Evolutionary conservation across 1,140 invertebrate genomes (phyloP), one percentile per base, ranked within the genome.

Genomic region (Formica selysi): DNA sequence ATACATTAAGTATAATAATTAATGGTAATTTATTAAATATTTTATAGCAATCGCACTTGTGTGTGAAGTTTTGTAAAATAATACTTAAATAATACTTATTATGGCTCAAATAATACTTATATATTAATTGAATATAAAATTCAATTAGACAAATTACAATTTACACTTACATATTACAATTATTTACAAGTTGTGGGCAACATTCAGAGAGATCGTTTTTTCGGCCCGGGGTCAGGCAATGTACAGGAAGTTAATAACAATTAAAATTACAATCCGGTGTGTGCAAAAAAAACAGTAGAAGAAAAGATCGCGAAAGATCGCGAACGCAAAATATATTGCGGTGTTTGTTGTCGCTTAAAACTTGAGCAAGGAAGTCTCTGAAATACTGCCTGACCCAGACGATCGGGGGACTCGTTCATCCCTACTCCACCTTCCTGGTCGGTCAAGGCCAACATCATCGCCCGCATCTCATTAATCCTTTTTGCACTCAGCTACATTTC

Each of bases 401-500:
- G 89, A 90, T 91, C 90, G 80, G 65, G 74, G 80, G 80, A 90
- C 90, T 89, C 87, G 90, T 89, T 89, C 87, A 91, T 91, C 90
- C 90, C 90, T 90, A 90, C 90, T 70, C 89, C 73, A 65, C 78
- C 89, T 91, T 91, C 89, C 90, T 89, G 92, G 91, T 93, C 92
- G 91, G 92, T 93, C 92, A 93, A 93, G 92, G 92, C 89, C 92
- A 93, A 91, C 92, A 91, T 92, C 90, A 90, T 92, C 90, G 90
- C 85, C 85, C 87, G 90, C 90, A 90, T 91, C 87, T 90, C 84
- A 85, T 91, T 90, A 90, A 80, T 90, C 86, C 87, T 90, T 91
- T 91, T 91, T 90, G 87, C 64, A 87, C 76, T 89, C 89, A 80
- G 79, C 8, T 32, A 16, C 7, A 61, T 61, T 36, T 48, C 19